Evolutionary conservation across 2,888 invertebrate genomes (phyloP).

Genomic region (Drosophila diplacantha): DNA sequence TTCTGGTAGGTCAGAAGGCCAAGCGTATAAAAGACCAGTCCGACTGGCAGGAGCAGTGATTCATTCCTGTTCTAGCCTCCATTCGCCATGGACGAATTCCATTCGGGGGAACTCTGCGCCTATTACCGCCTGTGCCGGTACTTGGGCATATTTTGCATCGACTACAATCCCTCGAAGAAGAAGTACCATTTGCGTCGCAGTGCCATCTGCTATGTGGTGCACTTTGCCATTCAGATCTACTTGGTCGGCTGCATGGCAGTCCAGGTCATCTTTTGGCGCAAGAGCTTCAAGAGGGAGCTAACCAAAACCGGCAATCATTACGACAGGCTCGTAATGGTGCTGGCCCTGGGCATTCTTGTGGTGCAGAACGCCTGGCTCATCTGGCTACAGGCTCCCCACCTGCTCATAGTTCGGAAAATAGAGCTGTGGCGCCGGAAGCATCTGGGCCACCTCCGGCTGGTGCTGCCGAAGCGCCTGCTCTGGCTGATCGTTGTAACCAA

Average conservation of each 20-base stretch:
- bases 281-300: conserved; percentile 40
- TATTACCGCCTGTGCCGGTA: conserved; percentile 58
- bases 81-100: conserved; percentile 14
- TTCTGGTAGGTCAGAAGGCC: background rate
- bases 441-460: conserved; percentile 15
- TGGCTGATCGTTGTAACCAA: conserved; percentile 39
- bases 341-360: conserved; percentile 46
- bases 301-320: conserved; percentile 58
- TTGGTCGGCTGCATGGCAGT: conserved; percentile 42
- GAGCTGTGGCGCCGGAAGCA: conserved; percentile 46
- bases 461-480: conserved; percentile 46
- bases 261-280: conserved; percentile 38
- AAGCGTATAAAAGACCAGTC: background rate
- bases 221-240: conserved; percentile 46
- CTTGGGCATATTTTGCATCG: conserved; percentile 59
- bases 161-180: conserved; percentile 36
- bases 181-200: conserved; percentile 47
- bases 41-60: background rate
- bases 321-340: conserved; percentile 53
- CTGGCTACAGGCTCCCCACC: conserved; percentile 48
- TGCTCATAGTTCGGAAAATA: conserved; percentile 50
- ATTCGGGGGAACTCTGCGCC: conserved; percentile 42
- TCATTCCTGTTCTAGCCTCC: background rate
- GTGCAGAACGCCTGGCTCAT: conserved; percentile 62
- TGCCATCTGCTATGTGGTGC: conserved; percentile 49